Evolutionary conservation across 1,140 invertebrate genomes (phyloP).

Genomic region (Scaptomyza graminum): DNA sequence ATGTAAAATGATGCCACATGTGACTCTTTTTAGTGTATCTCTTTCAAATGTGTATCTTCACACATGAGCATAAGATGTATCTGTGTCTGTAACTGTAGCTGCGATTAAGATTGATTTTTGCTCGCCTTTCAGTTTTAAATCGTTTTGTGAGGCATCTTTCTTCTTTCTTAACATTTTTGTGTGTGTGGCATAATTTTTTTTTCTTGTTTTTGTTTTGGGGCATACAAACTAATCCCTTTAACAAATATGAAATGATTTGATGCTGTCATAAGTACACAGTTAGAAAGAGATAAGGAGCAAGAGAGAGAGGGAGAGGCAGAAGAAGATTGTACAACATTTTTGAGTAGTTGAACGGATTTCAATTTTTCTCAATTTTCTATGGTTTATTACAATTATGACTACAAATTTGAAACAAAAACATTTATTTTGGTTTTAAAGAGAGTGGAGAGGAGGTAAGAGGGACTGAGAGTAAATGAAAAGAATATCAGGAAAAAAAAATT

Average conservation of each 20-base stretch:
- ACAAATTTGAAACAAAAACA: conserved; percentile 20
- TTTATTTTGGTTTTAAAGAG: too few species aligned
- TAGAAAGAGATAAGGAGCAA: background rate
- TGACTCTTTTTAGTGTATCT: conserved; percentile 54
- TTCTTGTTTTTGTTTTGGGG: conserved; percentile 35
- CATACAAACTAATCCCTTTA: conserved; percentile 41
- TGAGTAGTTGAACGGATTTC: conserved; percentile 20
- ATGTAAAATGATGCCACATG: conserved; percentile 79
- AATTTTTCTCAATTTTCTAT: conserved; percentile 38
- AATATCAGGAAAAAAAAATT: too few species aligned
- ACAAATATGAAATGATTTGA: conserved; percentile 72
- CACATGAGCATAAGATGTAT: conserved; percentile 4
- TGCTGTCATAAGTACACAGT: conserved; percentile 49
- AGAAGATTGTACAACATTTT: background rate
- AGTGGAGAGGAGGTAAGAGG: too few species aligned
- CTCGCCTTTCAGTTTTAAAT: conserved; percentile 53
- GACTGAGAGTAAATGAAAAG: too few species aligned
- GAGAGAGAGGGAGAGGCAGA: too few species aligned
- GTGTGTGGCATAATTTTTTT: conserved; percentile 29
- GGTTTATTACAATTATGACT: conserved; percentile 26
- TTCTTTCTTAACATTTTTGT: background rate
- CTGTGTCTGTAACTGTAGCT: conserved; percentile 45
- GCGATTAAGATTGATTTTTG: conserved; percentile 66
- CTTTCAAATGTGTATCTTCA: conserved; percentile 15
- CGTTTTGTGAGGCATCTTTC: conserved; percentile 23